Percentiles rank a stretch among this genome's conserved stretches.
phyloP scores from a whole-genome alignment of 2,888 invertebrate genomes.

The Operophtera brumata region DNA sequence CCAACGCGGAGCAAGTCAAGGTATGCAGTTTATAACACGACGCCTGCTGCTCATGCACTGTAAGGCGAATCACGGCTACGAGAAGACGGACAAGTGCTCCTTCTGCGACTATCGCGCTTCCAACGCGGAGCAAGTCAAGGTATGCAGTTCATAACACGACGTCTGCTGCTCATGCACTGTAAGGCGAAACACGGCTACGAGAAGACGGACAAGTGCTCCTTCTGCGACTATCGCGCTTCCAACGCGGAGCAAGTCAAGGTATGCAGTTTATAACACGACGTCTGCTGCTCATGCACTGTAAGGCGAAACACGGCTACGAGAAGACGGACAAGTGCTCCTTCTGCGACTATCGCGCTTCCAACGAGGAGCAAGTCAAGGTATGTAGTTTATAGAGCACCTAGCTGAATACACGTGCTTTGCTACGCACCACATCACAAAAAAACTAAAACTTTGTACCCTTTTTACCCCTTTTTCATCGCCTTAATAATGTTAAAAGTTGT shows the following conservation, averaged over 20 bases:
- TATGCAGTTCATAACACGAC: conserved; percentile 53
- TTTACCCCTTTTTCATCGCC: too few relatives aligned
- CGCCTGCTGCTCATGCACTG: conserved; percentile 63
- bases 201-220: conserved; percentile 65
- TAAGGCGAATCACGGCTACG: conserved; percentile 63
- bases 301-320: conserved; percentile 65
- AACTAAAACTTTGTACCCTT: too few relatives aligned
- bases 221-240: conserved; percentile 59
- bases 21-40: too few relatives aligned
- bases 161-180: conserved; percentile 57
- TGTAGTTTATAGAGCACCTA: conserved; percentile 56
- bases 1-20: too few relatives aligned
- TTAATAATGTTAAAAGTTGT: too few relatives aligned
- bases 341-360: conserved; percentile 61
- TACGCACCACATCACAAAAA: too few relatives aligned
- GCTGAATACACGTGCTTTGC: too few relatives aligned
- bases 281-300: conserved; percentile 55
- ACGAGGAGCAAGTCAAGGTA: conserved; percentile 27
- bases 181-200: conserved; percentile 65
- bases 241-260: conserved; percentile 34
- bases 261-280: conserved; percentile 56
- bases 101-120: conserved; percentile 62
- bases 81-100: conserved; percentile 65
- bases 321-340: conserved; percentile 65
- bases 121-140: conserved; percentile 34